phyloP scores from a whole-genome alignment of 2,113 vertebrate genomes.

The Amblyopsis rosae region DNA sequence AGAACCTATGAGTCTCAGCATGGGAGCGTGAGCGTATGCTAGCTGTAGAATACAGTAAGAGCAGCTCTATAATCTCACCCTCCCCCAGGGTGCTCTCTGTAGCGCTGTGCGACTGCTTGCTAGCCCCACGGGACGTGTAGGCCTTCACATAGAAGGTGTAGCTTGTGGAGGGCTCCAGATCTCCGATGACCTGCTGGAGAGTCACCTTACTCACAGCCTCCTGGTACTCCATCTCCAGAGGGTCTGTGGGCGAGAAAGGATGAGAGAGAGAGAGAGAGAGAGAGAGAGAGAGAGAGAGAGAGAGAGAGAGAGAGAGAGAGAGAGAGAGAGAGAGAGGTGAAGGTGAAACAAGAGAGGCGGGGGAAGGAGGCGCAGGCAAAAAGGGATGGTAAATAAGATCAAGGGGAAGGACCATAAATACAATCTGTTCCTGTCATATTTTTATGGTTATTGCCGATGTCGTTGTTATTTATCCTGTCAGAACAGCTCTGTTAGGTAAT shows the following conservation, averaged over 20 bases:
- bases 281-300: neutral
- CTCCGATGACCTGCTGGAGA: conserved; percentile 89
- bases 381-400: conserved; percentile 20
- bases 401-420: conserved; percentile 44
- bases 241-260: conserved; percentile 75
- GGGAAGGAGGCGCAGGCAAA: conserved; percentile 2
- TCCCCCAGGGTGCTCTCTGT: conserved; percentile 90
- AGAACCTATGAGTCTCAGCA: conserved; percentile 8
- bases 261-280: conserved; percentile 1
- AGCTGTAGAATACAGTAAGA: too few relatives aligned
- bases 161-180: conserved; percentile 92
- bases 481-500: conserved; percentile 41
- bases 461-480: conserved; percentile 42
- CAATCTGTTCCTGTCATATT: conserved; percentile 38
- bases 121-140: conserved; percentile 93
- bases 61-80: conserved; percentile 77
- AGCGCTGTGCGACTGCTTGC: conserved; percentile 85
- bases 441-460: conserved; percentile 55
- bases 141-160: conserved; percentile 98
- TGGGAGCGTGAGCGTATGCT: neutral
- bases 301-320: neutral
- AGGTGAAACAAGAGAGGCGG: neutral
- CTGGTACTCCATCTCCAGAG: conserved; percentile 92
- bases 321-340: neutral
- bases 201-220: conserved; percentile 96